These are phyloP conservation scores for Syngnathus rostellatus DNA, from an alignment of 2,797 vertebrate genomes.

Conservation along the genomic window DNA sequence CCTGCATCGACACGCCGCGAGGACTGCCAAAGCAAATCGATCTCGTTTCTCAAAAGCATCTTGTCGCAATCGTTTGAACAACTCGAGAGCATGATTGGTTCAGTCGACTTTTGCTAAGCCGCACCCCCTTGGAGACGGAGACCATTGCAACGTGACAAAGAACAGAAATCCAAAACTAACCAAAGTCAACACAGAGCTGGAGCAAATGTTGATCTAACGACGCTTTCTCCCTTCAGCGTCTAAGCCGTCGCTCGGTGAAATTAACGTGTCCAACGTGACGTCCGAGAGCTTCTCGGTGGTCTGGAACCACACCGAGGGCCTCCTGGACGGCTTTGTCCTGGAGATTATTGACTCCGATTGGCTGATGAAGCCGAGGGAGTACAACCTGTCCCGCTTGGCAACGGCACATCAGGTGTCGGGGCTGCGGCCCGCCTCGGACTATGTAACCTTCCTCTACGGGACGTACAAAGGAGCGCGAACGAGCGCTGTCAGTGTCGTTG, in stretches of 20 bases:
- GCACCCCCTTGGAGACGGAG: no score
- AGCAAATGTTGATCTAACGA: slow-evolving; percentile 28
- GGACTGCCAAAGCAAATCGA: slow-evolving; percentile 67
- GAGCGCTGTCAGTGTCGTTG: slow-evolving; percentile 77
- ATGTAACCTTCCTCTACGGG: slow-evolving; percentile 91
- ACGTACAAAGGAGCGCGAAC: slow-evolving; percentile 72
- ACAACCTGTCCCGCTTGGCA: slow-evolving; percentile 75
- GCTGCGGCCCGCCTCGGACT: slow-evolving; percentile 86
- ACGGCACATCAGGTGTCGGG: slow-evolving; percentile 75
- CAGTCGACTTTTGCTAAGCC: neutral
- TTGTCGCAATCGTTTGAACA: neutral
- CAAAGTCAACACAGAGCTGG: neutral
- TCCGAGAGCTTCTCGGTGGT: slow-evolving; percentile 84
- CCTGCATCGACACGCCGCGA: slow-evolving; percentile 62
- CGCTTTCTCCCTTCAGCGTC: slow-evolving; percentile 74
- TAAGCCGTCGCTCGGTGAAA: slow-evolving; percentile 75
- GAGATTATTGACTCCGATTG: slow-evolving; percentile 96
- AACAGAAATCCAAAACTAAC: no score
- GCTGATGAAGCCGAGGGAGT: slow-evolving; percentile 78
- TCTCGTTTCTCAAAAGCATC: slow-evolving; percentile 16
- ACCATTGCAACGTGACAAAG: neutral
- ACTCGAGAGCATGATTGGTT: neutral
- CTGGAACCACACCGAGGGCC: slow-evolving; percentile 76
- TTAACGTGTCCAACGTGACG: slow-evolving; percentile 79
- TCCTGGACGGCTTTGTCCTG: slow-evolving; percentile 83